Base-by-base conservation (phyloP, 2,797 vertebrate species). In the Manis javanica region DNA sequence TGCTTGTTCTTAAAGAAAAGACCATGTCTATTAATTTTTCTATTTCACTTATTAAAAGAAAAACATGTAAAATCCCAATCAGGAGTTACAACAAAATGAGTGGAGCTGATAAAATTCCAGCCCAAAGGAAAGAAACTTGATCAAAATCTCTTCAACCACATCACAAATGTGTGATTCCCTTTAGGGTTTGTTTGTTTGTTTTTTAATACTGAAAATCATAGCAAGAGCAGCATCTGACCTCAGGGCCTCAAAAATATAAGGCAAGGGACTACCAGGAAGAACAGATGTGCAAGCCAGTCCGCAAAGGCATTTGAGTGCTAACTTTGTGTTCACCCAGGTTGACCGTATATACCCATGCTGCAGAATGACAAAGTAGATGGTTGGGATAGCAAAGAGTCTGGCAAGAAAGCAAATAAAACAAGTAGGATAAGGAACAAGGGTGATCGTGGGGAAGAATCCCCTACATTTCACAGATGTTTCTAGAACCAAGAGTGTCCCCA, bases 31-130 rank as follows among this genome's bases (percentile, higher is more conserved):
- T 66, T 18, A 86, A 10, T 49, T 77, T 95, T 75, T 55, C 16
- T 63, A 37, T 53, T 89, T 85, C 90, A 90, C 29, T 83, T 61
- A 31, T 18, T 84, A 42, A 5, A 53, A 83, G 69, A 86, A 66
- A 66, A 29, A 16, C 0, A 23, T 39, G 3, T 37, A 88, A 81
- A 63, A 63, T 61, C 3, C 7, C 23, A 53, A 24, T 39, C 39
- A 71, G 15, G 2, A 4, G 4, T 93, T 69, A 49, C 68, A 91
- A 64, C 11, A 59, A 94, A 90, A 92, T 12, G 11, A 94, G n/a
- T 86, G 72, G 51, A 77, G 10, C 7, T 79, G 69, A 85, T 84
- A 89, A 63, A 93, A 83, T 87, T 83, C 21, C 49, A 89, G 46
- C 53, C 51, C 37, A 90, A 88, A 85, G 39, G 39, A 75, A 88